Evolutionary conservation across 2,797 vertebrate genomes (phyloP), one percentile per base, ranked within the genome.

Genomic region (Darevskia nairensis): DNA sequence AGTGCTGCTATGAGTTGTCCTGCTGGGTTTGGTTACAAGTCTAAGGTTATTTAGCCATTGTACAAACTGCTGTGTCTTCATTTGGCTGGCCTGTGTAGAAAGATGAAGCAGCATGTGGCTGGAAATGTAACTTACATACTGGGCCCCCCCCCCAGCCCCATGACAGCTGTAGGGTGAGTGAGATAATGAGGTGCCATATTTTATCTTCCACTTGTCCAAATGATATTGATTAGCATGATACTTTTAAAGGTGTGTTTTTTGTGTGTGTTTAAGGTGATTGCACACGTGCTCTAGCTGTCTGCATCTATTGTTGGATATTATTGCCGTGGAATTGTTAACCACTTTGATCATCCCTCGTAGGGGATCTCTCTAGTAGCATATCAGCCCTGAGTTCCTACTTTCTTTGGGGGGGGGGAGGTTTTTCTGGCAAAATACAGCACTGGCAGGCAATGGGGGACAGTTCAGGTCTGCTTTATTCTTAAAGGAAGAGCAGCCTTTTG

Each of bases 81-180:
- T 87, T 90, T 90, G 88, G 44, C 87, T 81, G 64, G 0, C 2
- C 92, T 93, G 89, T 86, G 90, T 35, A 72, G 80, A 41, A 41
- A 41, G 41, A 50, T 92, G 87, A 84, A 90, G 69, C 89, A 91
- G 92, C 96, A 96, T 96, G 96, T 96, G 96, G 93, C 89, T 85
- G 92, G 85, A 91, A 86, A 2, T 89, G 92, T 91, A 94, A 96
- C 61, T 89, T 93, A 84, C 0, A 29, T 46, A 89, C 59, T 74
- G 71, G 1, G 35, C 35, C 35, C 35, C 35, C 2, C 19, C 17
- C 8, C n/a, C 27, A n/a, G n/a, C 23, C 2, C 90, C 17, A 1
- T 95, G 95, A 94, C 94, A 95, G 92, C 88, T 68, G 85, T 23
- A 66, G 89, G 87, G 72, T 91, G 89, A 90, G 91, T 15, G 5